Base-by-base conservation (phyloP, 2,797 vertebrate species). In the Clarias platycephalus region DNA sequence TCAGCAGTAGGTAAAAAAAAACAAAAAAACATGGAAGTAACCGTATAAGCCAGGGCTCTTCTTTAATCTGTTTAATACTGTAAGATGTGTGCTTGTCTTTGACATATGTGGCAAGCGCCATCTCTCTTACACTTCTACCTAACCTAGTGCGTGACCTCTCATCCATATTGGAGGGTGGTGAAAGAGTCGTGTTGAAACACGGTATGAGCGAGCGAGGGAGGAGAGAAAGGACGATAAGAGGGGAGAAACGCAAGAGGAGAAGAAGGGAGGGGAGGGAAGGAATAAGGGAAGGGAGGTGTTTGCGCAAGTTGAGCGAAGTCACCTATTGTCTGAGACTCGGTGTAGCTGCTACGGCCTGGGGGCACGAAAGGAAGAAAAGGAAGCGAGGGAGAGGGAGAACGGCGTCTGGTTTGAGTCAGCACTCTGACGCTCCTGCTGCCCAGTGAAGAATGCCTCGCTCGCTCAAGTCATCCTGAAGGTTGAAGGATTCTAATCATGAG, bases 261-360 rank as follows among this genome's bases (percentile, higher is more conserved):
- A 55, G 72, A 75, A 55, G 31, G 34, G 31, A 28, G 31, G 53
- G 8, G 53, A 37, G 34, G 66, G 0, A 22, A 78, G n/a, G 40
- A 57, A 37, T 13, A 72, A 82, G 86, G 82, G 55, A 13, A 67
- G 71, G 68, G 87, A 68, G 83, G 13, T 64, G 83, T 84, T 60
- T 85, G 87, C 72, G 24, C 83, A 72, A 82, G 77, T 83, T 75
- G 77, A 86, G 76, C 77, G 82, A 81, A 85, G 91, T 79, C 88
- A 84, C 81, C 92, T 92, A 92, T 94, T 94, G 93, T 93, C 90
- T 87, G 90, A 88, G 79, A 84, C 88, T 81, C 89, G 67, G 85
- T 84, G 85, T 86, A 84, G 79, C 84, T 58, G 71, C 60, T 71
- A 71, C 40, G 62, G 83, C 85, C 86, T 70, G 81, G 77, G 80